Conservation (phyloP, 2,113 vertebrate species). For the Mesocricetus auratus region DNA sequence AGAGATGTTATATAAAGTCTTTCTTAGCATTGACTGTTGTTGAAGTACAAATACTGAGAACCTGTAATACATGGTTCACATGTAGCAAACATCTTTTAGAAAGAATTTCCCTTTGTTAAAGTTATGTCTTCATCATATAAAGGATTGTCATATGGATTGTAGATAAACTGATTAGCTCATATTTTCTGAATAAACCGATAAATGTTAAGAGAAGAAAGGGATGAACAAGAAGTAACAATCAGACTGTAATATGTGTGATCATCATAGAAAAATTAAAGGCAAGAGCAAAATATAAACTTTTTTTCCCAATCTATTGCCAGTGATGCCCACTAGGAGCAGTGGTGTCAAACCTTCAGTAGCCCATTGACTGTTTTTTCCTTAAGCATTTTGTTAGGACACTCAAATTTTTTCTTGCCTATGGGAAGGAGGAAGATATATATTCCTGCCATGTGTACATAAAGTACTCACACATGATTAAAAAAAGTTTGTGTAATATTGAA, state of each 20-base stretch:
- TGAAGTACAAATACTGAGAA: neutral
- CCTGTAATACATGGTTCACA: neutral
- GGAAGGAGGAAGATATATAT: neutral
- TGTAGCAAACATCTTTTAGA: slow-evolving; percentile 8
- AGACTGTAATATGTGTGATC: neutral
- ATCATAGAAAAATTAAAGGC: neutral
- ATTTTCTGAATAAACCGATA: neutral
- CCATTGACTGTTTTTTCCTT: neutral
- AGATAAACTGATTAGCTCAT: neutral
- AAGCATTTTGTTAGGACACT: neutral
- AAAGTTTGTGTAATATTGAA: neutral
- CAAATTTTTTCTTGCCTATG: neutral
- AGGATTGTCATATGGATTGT: neutral
- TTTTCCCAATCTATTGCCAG: neutral
- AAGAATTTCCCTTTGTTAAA: neutral
- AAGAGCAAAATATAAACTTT: neutral
- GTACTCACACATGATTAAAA: neutral
- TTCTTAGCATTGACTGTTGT: slow-evolving; percentile 7
- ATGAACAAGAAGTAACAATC: neutral
- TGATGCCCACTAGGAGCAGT: neutral
- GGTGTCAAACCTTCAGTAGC: neutral
- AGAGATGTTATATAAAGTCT: neutral
- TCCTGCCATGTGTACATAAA: neutral
- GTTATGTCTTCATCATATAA: neutral
- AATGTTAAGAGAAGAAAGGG: neutral